A percentile compares a stretch with the other conserved stretches of the same genome.
phyloP scores from a whole-genome alignment of 1,140 invertebrate species.

The Littorina saxatilis region DNA sequence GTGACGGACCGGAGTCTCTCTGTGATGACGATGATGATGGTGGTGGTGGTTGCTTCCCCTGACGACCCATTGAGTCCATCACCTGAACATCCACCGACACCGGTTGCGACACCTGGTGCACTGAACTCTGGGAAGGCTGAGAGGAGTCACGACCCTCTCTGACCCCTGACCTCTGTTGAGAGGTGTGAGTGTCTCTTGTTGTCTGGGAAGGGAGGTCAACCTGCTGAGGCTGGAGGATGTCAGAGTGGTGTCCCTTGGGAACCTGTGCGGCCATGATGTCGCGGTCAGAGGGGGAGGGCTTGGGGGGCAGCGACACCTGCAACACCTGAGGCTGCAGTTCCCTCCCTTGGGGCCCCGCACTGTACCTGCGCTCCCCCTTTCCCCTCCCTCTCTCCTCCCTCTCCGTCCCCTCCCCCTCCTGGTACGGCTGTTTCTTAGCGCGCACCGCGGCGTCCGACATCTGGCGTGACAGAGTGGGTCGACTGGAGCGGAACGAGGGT shows the following conservation, averaged over 20 bases:
- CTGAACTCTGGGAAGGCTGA: not conserved
- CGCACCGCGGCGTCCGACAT: slow-evolving; percentile 31
- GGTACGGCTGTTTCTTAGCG: slow-evolving; percentile 5
- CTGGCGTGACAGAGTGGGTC: slow-evolving; percentile 16
- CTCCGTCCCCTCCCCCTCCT: slow-evolving; percentile 20
- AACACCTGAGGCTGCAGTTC: slow-evolving; percentile 24
- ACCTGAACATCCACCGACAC: not conserved
- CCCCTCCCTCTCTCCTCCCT: not conserved
- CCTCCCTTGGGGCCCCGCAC: not conserved
- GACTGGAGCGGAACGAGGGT: slow-evolving; percentile 21
- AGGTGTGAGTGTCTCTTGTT: not conserved
- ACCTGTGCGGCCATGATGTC: slow-evolving; percentile 33
- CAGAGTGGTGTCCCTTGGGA: slow-evolving; percentile 26
- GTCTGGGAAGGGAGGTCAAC: slow-evolving; percentile 1
- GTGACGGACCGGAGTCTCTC: not conserved
- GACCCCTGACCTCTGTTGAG: not conserved
- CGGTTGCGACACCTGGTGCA: not conserved
- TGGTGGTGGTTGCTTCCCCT: not conserved
- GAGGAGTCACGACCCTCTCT: not conserved
- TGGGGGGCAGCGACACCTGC: slow-evolving; percentile 26
- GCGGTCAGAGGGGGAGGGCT: not conserved
- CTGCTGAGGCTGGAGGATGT: slow-evolving; percentile 14
- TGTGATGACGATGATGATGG: not conserved
- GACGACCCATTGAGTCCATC: not conserved
- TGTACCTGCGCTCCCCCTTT: not conserved